A percentile compares a stretch with the other conserved stretches of the same genome.
Evolutionary conservation across 2,888 invertebrate genomes (phyloP).

Genomic region (Lordiphosa andalusiaca): DNA sequence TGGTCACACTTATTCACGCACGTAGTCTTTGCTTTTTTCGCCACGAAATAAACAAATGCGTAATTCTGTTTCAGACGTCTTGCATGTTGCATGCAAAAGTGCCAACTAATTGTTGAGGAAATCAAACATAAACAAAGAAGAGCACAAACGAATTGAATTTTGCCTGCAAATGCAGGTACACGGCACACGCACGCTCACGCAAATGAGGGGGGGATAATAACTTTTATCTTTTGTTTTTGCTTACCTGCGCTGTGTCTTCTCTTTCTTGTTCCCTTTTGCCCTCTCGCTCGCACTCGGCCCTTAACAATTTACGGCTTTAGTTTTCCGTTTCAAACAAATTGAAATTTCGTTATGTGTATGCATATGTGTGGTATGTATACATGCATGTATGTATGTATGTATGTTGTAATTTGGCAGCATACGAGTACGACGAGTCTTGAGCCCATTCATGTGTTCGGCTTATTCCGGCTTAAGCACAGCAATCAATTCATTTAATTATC

Average conservation of each 20-base stretch:
- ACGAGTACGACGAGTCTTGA: slow-evolving; percentile 16
- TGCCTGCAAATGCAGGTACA: slow-evolving; percentile 26
- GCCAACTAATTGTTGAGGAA: slow-evolving; percentile 48
- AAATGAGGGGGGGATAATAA: slow-evolving; percentile 16
- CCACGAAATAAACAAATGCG: slow-evolving; percentile 61
- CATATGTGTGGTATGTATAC: slow-evolving; percentile 16
- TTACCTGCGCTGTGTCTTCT: slow-evolving; percentile 58
- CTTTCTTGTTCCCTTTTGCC: slow-evolving; percentile 28
- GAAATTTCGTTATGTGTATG: slow-evolving; percentile 32
- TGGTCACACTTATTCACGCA: slow-evolving; percentile 27
- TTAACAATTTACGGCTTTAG: slow-evolving; percentile 20
- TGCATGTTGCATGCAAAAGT: slow-evolving; percentile 33
- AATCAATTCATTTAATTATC: slow-evolving; percentile 1
- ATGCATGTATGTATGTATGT: slow-evolving; percentile 33
- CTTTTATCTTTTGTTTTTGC: slow-evolving; percentile 41
- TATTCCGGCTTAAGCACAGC: slow-evolving; percentile 36
- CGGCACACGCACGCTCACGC: slow-evolving; percentile 13
- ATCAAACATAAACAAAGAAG: slow-evolving; percentile 58
- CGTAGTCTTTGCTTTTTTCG: slow-evolving; percentile 2
- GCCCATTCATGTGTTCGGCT: slow-evolving; percentile 56
- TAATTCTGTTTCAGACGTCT: slow-evolving; percentile 37
- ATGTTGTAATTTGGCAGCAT: slow-evolving; percentile 53
- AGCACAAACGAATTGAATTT: slow-evolving; percentile 26
- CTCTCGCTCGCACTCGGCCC: slow-evolving; percentile 6
- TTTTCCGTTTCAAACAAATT: slow-evolving; percentile 37